phyloP scores from a whole-genome alignment of 2,113 vertebrate species.

The Gavia stellata region DNA sequence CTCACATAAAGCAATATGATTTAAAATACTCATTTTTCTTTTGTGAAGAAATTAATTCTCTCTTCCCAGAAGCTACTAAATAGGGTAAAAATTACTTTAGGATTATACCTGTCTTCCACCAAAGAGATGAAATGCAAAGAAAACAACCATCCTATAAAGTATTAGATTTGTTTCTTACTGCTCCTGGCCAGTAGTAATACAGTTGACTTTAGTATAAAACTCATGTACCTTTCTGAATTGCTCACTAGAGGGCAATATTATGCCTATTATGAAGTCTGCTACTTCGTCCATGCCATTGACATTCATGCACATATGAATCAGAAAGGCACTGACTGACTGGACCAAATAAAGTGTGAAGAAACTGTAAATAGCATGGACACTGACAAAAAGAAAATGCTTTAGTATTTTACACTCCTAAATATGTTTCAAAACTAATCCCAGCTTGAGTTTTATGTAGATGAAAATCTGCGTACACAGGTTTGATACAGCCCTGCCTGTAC shows the following conservation, averaged over 20 bases:
- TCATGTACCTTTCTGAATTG: neutral
- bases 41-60: neutral
- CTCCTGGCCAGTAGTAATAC: neutral
- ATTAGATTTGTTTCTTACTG: neutral
- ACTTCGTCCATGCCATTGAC: neutral
- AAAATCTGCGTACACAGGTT: neutral
- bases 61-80: neutral
- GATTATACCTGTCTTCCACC: neutral
- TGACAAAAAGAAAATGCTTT: neutral
- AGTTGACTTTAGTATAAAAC: neutral
- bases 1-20: neutral
- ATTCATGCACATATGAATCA: neutral
- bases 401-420: neutral
- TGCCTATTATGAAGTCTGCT: conserved; percentile 7
- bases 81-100: neutral
- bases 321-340: neutral
- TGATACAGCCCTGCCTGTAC: neutral
- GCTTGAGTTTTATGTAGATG: neutral
- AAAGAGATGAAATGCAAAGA: neutral
- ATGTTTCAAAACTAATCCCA: neutral
- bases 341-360: neutral
- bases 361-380: neutral
- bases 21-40: neutral
- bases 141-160: neutral
- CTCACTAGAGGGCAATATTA: conserved; percentile 67